Percentiles rank a stretch among this genome's conserved stretches.
Conservation (phyloP, 2,888 invertebrate genomes). For the Drosophila meridionalis region DNA sequence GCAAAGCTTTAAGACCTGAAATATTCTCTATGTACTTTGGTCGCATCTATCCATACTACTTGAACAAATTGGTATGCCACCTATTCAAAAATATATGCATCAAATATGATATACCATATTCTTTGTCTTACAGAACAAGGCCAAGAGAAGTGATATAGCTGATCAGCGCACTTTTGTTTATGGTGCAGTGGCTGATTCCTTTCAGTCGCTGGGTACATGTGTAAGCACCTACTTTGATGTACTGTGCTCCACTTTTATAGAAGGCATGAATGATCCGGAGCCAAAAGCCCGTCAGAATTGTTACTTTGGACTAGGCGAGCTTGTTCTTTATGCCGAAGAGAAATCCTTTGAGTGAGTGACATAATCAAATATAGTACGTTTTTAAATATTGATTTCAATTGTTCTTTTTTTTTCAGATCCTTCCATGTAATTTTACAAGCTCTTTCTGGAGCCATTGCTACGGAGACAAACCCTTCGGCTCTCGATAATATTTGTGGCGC, state of each 20-base stretch:
- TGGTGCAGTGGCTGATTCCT: conserved; percentile 91
- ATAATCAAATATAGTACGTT: conserved; percentile 20
- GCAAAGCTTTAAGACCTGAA: conserved; percentile 88
- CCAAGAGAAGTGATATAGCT: conserved; percentile 85
- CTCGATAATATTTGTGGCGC: conserved; percentile 93
- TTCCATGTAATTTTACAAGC: conserved; percentile 89
- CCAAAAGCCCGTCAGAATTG: conserved; percentile 92
- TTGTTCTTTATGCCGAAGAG: conserved; percentile 89
- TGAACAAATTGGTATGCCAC: conserved; percentile 88
- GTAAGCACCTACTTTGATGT: conserved; percentile 87
- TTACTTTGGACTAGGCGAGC: conserved; percentile 91
- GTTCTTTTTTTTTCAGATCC: conserved; percentile 84
- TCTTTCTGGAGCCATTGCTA: conserved; percentile 88
- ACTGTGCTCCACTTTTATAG: conserved; percentile 88
- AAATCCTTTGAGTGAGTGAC: conserved; percentile 87
- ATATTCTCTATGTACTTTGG: conserved; percentile 89
- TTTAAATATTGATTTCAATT: not conserved
- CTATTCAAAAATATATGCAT: not conserved
- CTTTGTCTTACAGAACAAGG: conserved; percentile 86
- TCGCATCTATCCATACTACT: conserved; percentile 87
- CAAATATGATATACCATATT: not conserved
- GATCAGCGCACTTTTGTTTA: conserved; percentile 90
- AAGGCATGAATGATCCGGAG: conserved; percentile 87
- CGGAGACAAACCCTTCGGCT: conserved; percentile 88
- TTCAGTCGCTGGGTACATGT: conserved; percentile 87